A percentile compares a stretch with the other conserved stretches of the same genome.
Evolutionary conservation across 1,140 invertebrate species (phyloP).

Genomic region (Drosophila teissieri): DNA sequence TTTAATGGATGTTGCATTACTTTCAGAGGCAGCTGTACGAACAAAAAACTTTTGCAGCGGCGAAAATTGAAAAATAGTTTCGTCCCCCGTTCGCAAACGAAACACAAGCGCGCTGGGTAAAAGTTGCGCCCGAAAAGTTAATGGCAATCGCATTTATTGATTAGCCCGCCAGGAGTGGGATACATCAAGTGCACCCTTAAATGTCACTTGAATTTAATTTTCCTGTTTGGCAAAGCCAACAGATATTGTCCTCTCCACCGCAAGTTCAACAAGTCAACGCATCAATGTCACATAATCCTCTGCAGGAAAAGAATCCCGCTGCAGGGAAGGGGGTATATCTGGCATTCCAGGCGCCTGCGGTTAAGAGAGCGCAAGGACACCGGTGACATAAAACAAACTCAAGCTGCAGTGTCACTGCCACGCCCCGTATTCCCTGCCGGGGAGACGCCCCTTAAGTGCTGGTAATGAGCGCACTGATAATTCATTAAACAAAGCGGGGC

Average conservation of each 20-base stretch:
- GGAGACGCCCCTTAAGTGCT: slow-evolving; percentile 28
- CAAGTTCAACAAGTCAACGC: slow-evolving; percentile 59
- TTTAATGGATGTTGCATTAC: slow-evolving; percentile 79
- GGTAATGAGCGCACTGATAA: slow-evolving; percentile 72
- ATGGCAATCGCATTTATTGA: slow-evolving; percentile 66
- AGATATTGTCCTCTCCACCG: slow-evolving; percentile 13
- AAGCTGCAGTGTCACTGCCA: slow-evolving; percentile 52
- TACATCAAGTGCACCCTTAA: slow-evolving; percentile 26
- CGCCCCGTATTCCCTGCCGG: slow-evolving; percentile 14
- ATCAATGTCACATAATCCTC: slow-evolving; percentile 53
- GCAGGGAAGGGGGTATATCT: neutral
- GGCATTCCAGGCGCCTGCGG: slow-evolving; percentile 37
- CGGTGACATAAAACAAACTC: slow-evolving; percentile 51
- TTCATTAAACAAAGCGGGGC: slow-evolving; percentile 62
- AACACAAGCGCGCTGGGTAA: slow-evolving; percentile 30
- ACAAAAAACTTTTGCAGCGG: slow-evolving; percentile 50
- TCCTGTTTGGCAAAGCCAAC: slow-evolving; percentile 30
- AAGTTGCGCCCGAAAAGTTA: slow-evolving; percentile 56
- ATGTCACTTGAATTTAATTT: slow-evolving; percentile 35
- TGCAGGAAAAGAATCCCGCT: neutral
- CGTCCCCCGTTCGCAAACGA: slow-evolving; percentile 7
- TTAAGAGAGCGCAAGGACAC: slow-evolving; percentile 45
- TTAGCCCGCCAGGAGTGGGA: slow-evolving; percentile 36
- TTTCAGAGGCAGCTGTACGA: slow-evolving; percentile 47
- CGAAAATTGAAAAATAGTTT: slow-evolving; percentile 80